These are phyloP conservation scores for Oppia nitens DNA, from an alignment of 1,140 invertebrate species.

Conservation along the genomic window DNA sequence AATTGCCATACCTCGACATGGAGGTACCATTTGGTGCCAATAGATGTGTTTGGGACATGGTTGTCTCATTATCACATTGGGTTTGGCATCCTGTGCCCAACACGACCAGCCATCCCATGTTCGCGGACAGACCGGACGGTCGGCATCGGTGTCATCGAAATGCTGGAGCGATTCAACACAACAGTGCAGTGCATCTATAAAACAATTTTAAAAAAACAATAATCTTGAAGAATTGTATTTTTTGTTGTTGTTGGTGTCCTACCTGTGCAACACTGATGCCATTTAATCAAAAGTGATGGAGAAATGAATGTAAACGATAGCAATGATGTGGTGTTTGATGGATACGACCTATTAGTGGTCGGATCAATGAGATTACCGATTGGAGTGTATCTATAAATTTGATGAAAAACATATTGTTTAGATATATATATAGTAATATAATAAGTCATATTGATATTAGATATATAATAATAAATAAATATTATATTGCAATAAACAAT, in stretches of 20 bases:
- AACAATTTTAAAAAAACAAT: neutral
- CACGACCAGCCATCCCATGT: slow-evolving; percentile 36
- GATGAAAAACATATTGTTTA: too few species aligned
- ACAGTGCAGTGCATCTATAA: slow-evolving; percentile 2
- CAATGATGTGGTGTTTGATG: slow-evolving; percentile 10
- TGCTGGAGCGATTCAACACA: slow-evolving; percentile 8
- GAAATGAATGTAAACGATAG: slow-evolving; percentile 6
- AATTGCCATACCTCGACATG: slow-evolving; percentile 29
- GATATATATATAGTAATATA: too few species aligned
- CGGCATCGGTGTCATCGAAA: neutral
- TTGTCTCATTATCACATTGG: slow-evolving; percentile 17
- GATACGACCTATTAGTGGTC: neutral
- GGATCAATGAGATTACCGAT: neutral
- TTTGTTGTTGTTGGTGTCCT: neutral
- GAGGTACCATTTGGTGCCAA: slow-evolving; percentile 22
- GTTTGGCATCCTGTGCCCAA: slow-evolving; percentile 24
- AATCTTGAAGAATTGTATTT: neutral
- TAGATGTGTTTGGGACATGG: slow-evolving; percentile 30
- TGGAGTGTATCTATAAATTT: slow-evolving; percentile 1
- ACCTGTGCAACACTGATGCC: slow-evolving; percentile 15
- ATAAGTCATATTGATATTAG: too few species aligned
- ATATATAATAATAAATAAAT: too few species aligned
- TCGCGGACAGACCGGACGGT: slow-evolving; percentile 20
- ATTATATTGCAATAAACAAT: too few species aligned
- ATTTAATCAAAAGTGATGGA: slow-evolving; percentile 8